Evolutionary conservation across 2,113 vertebrate genomes (phyloP).

Genomic region (Neodontobutis hainanensis): DNA sequence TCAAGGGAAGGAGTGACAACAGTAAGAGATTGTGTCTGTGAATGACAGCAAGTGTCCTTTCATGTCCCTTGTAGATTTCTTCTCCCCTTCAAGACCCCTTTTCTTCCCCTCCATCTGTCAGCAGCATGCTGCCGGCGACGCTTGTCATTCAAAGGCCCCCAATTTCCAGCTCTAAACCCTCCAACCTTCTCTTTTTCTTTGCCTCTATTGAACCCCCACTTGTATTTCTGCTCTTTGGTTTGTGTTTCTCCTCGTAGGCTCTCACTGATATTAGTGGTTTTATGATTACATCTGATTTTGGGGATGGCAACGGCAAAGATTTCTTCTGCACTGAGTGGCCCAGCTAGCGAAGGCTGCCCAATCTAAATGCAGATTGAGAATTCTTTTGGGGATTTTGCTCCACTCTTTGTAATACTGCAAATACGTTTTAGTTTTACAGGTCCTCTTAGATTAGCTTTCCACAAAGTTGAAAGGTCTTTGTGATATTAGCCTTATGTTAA

Average conservation of each 20-base stretch:
- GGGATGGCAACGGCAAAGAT: conserved; percentile 14
- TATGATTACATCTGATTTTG: conserved; percentile 63
- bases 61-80: conserved; percentile 57
- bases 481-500: conserved; percentile 37
- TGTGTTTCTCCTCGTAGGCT: conserved; percentile 13
- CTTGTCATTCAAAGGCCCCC: conserved; percentile 31
- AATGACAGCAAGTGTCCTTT: conserved; percentile 57
- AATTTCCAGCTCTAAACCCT: conserved; percentile 32
- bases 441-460: conserved; percentile 28
- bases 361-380: conserved; percentile 77
- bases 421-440: conserved; percentile 11
- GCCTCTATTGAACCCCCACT: not conserved
- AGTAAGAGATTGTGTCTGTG: conserved; percentile 49
- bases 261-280: conserved; percentile 40
- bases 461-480: not conserved
- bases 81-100: conserved; percentile 20
- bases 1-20: conserved; percentile 21
- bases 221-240: conserved; percentile 22
- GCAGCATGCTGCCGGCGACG: conserved; percentile 29
- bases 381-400: conserved; percentile 53
- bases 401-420: conserved; percentile 43
- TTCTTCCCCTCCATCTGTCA: conserved; percentile 61
- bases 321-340: conserved; percentile 37
- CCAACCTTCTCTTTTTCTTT: not conserved
- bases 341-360: conserved; percentile 52